Evolutionary conservation across 1,140 invertebrate species (phyloP).

Genomic region (Aricia agestis): DNA sequence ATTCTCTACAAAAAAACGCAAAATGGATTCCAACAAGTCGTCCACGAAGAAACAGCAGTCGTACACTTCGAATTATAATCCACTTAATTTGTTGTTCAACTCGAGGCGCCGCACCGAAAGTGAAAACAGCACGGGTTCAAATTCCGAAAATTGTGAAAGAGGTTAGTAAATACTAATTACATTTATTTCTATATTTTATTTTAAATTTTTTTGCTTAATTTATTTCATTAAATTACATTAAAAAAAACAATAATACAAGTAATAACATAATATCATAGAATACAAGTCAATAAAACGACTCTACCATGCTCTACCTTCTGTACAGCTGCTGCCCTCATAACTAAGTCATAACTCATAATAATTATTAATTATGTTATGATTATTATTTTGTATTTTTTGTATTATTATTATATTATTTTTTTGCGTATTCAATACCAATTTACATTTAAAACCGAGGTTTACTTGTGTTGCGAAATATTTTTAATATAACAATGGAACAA

Average conservation of each 20-base stretch:
- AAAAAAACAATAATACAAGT: too few species aligned
- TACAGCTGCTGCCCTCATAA: not conserved
- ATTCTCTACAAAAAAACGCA: conserved; percentile 20
- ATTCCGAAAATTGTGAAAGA: conserved; percentile 46
- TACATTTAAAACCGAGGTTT: too few species aligned
- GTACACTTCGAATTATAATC: conserved; percentile 47
- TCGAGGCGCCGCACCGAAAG: conserved; percentile 56
- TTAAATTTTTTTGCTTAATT: not conserved
- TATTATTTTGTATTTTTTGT: too few species aligned
- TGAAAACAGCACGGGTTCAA: conserved; percentile 58
- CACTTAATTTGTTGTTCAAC: conserved; percentile 63
- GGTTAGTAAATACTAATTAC: conserved; percentile 45
- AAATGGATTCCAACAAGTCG: conserved; percentile 56
- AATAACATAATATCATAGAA: too few species aligned
- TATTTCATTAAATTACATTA: not conserved
- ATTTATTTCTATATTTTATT: not conserved
- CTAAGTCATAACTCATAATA: too few species aligned
- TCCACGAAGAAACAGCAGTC: conserved; percentile 40
- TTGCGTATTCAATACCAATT: too few species aligned
- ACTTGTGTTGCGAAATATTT: too few species aligned
- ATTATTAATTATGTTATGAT: too few species aligned
- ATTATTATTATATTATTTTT: too few species aligned
- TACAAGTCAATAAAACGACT: too few species aligned
- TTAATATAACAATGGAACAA: too few species aligned
- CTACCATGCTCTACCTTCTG: not conserved